phyloP scores from a whole-genome alignment of 2,888 invertebrate genomes.

The Isotomurus palustris region DNA sequence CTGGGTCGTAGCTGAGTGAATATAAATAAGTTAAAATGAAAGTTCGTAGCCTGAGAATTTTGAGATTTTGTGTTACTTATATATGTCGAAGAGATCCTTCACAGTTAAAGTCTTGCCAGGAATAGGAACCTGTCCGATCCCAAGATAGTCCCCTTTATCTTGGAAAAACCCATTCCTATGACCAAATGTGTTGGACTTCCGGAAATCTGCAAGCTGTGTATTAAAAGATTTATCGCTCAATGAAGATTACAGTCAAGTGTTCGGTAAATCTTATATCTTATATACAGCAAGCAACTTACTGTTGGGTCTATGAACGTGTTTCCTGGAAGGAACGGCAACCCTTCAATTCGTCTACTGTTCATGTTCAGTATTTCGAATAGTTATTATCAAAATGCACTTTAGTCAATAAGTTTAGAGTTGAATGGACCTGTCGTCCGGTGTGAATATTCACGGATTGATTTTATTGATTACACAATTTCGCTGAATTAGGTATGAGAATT shows the following conservation, averaged over 20 bases:
- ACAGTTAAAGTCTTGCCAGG: slow-evolving; percentile 32
- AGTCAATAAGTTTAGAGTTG: too few relatives aligned
- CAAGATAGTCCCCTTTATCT: slow-evolving; percentile 56
- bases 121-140: slow-evolving; percentile 60
- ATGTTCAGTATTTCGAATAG: too few relatives aligned
- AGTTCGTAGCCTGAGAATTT: too few relatives aligned
- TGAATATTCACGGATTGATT: too few relatives aligned
- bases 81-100: slow-evolving; percentile 41
- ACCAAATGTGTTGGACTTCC: slow-evolving; percentile 61
- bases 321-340: slow-evolving; percentile 67
- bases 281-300: too few relatives aligned
- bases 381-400: too few relatives aligned
- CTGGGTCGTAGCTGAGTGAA: slow-evolving; percentile 45
- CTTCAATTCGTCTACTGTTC: slow-evolving; percentile 49
- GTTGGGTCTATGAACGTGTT: slow-evolving; percentile 63
- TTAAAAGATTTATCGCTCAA: background rate
- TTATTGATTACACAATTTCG: too few relatives aligned
- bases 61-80: slow-evolving; percentile 38
- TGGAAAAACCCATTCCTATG: slow-evolving; percentile 64
- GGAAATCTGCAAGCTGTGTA: slow-evolving; percentile 55
- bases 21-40: too few relatives aligned
- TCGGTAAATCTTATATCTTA: background rate
- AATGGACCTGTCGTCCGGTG: too few relatives aligned
- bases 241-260: background rate
- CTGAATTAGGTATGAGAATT: too few relatives aligned